A percentile compares a stretch with the other conserved stretches of the same genome.
phyloP scores from a whole-genome alignment of 2,888 invertebrate species.

The Ichneumon xanthorius region DNA sequence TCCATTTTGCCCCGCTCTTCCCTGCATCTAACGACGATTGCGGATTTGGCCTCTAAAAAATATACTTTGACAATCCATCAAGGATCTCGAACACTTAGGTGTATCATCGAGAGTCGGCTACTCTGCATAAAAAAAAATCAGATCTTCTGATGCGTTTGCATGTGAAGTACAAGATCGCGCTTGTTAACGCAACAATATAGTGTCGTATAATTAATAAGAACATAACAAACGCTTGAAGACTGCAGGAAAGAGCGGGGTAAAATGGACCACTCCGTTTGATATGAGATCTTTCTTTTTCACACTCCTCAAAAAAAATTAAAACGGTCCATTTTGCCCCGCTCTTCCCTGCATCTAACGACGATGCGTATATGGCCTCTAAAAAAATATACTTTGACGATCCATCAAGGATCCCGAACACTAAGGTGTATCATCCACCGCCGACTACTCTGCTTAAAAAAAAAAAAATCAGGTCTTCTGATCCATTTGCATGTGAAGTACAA shows the following conservation, averaged over 20 bases:
- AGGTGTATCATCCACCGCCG: slow-evolving; percentile 13
- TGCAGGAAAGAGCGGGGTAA: neutral
- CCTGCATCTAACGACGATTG: slow-evolving; percentile 10
- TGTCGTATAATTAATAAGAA: neutral
- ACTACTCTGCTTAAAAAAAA: neutral
- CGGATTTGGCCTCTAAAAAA: slow-evolving; percentile 32
- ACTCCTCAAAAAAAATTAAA: neutral
- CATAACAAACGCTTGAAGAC: slow-evolving; percentile 3
- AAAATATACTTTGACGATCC: slow-evolving; percentile 35
- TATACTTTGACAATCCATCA: too few relatives aligned
- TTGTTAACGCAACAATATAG: slow-evolving; percentile 79
- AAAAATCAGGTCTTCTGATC: slow-evolving; percentile 82
- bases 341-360: slow-evolving; percentile 5
- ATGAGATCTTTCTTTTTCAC: too few relatives aligned
- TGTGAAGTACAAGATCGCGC: slow-evolving; percentile 86
- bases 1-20: too few relatives aligned
- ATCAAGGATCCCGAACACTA: slow-evolving; percentile 42
- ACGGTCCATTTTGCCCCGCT: too few relatives aligned
- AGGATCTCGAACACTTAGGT: slow-evolving; percentile 39
- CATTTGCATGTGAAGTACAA: slow-evolving; percentile 85
- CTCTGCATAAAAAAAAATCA: slow-evolving; percentile 45
- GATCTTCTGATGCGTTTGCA: slow-evolving; percentile 84
- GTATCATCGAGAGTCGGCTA: slow-evolving; percentile 12
- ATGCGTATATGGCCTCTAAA: slow-evolving; percentile 23
- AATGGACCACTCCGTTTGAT: neutral